These are phyloP conservation scores for Psilopogon haemacephalus DNA, from an alignment of 2,113 vertebrate genomes.

Conservation along the genomic window DNA sequence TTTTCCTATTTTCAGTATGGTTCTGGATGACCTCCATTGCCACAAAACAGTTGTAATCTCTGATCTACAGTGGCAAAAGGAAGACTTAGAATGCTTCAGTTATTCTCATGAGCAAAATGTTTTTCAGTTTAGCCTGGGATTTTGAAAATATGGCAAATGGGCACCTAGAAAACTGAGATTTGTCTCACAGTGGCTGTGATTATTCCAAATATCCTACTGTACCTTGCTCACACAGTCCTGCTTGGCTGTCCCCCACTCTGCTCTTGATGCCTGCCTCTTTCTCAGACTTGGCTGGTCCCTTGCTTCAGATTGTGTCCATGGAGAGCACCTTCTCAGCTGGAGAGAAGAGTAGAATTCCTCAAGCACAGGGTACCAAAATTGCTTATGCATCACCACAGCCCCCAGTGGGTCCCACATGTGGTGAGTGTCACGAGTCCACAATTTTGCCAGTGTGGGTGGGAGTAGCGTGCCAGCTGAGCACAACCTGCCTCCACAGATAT, in stretches of 20 bases:
- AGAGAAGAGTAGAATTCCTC: not conserved
- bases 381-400: too few species aligned
- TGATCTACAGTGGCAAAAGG: not conserved
- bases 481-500: not conserved
- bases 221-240: not conserved
- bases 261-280: not conserved
- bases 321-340: not conserved
- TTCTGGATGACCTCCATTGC: not conserved
- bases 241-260: not conserved
- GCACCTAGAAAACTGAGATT: not conserved
- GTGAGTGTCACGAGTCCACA: rapidly evolving
- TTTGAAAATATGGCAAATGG: not conserved
- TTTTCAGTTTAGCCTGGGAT: not conserved
- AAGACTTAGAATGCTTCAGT: not conserved
- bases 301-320: not conserved
- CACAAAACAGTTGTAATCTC: not conserved
- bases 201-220: not conserved
- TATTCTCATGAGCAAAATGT: not conserved
- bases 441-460: not conserved
- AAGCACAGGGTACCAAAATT: rapidly evolving
- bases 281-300: rapidly evolving
- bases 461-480: not conserved
- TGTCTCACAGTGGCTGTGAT: not conserved
- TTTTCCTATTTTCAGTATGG: not conserved
- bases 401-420: rapidly evolving